These are phyloP conservation scores for Lymantria monacha DNA, from an alignment of 2,888 invertebrate species.

Conservation along the genomic window DNA sequence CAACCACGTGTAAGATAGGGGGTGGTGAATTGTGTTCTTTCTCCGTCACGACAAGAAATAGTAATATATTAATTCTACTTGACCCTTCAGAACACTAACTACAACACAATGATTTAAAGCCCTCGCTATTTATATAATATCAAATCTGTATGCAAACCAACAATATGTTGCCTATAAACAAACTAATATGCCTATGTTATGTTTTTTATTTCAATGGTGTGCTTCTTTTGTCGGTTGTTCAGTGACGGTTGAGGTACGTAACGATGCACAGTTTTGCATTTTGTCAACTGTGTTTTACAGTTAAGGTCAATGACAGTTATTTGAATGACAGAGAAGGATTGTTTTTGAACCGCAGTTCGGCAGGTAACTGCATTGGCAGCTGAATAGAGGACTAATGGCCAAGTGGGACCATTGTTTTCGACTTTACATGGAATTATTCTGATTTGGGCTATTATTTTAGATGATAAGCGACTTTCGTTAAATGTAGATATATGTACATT, in stretches of 20 bases:
- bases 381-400: slow-evolving; percentile 2
- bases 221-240: slow-evolving; percentile 7
- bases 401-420: slow-evolving; percentile 1
- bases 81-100: too few species aligned
- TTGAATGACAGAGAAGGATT: slow-evolving; percentile 11
- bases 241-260: slow-evolving; percentile 18
- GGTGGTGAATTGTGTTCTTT: too few species aligned
- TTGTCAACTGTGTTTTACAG: slow-evolving; percentile 37
- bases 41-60: too few species aligned
- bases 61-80: too few species aligned
- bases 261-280: slow-evolving; percentile 35
- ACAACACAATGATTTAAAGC: too few species aligned
- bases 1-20: too few species aligned
- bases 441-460: background rate
- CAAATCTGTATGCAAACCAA: background rate
- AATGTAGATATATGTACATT: background rate
- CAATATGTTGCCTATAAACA: background rate
- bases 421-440: slow-evolving; percentile 1
- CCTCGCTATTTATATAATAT: background rate
- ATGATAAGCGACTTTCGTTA: background rate
- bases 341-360: slow-evolving; percentile 11
- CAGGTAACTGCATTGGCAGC: background rate
- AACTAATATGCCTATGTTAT: background rate
- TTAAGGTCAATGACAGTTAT: slow-evolving; percentile 51
- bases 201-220: slow-evolving; percentile 3